phyloP scores from a whole-genome alignment of 2,113 vertebrate genomes.

The Suricata suricatta region DNA sequence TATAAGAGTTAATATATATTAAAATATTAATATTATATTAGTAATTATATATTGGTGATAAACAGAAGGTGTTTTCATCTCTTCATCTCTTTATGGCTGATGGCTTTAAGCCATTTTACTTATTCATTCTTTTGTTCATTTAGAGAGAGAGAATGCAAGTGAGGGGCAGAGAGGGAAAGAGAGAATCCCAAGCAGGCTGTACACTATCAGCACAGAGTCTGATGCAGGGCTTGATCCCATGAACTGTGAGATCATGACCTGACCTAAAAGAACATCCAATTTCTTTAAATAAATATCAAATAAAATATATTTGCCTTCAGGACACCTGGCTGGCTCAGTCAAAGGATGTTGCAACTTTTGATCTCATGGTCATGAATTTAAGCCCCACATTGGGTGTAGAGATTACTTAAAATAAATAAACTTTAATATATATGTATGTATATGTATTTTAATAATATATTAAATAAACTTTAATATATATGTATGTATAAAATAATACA shows the following conservation, averaged over 20 bases:
- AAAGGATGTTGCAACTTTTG: neutral
- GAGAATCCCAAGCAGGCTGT: no score
- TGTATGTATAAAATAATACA: neutral
- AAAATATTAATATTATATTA: no score
- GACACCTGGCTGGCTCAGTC: neutral
- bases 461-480: neutral
- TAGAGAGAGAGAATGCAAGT: no score
- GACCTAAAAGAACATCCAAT: no score
- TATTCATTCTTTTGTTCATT: no score
- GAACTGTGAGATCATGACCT: no score
- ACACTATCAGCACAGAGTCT: no score
- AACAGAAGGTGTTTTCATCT: constrained; percentile 11
- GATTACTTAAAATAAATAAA: neutral
- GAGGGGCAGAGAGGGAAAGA: no score
- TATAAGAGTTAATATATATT: neutral
- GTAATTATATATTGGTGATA: constrained; percentile 2
- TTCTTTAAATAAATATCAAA: no score
- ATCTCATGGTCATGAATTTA: neutral
- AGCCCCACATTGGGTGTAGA: neutral
- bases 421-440: neutral
- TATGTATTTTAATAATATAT: neutral
- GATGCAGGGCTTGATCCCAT: no score
- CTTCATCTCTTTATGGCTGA: constrained; percentile 3
- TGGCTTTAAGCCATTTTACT: neutral
- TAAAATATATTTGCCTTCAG: constrained; percentile 44